phyloP scores from a whole-genome alignment of 1,140 invertebrate species.

The Potamilus streckersoni region DNA sequence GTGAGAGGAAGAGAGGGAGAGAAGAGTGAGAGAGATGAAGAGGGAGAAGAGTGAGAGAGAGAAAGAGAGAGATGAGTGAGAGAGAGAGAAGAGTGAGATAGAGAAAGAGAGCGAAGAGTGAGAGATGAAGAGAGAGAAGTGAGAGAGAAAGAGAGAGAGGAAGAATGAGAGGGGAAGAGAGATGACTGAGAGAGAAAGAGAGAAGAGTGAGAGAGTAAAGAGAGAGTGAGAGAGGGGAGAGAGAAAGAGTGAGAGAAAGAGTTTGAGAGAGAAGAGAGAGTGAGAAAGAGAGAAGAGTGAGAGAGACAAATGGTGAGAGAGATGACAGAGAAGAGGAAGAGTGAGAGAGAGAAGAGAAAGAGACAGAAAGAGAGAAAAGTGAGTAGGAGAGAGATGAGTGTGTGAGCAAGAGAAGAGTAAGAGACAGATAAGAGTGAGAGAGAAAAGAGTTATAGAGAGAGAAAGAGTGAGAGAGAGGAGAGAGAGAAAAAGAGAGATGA shows the following conservation, averaged over 20 bases:
- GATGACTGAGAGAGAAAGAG: not conserved
- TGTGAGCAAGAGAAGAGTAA: too few relatives aligned
- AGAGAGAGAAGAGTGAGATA: not conserved
- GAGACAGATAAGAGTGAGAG: too few relatives aligned
- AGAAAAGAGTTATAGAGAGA: too few relatives aligned
- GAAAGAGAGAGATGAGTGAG: not conserved
- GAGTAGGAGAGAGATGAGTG: too few relatives aligned
- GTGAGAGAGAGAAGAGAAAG: too few relatives aligned
- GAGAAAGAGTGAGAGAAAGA: not conserved
- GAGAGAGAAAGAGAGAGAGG: not conserved
- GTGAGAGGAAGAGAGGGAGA: not conserved
- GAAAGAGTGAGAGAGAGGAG: too few relatives aligned
- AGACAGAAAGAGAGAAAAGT: too few relatives aligned
- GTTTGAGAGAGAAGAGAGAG: not conserved
- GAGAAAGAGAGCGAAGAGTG: not conserved
- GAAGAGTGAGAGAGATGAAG: not conserved
- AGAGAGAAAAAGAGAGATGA: too few relatives aligned
- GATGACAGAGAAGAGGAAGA: not conserved
- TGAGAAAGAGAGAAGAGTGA: conserved; percentile 5
- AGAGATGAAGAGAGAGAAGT: not conserved
- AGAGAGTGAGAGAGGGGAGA: not conserved
- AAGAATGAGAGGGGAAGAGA: not conserved
- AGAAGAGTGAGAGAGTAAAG: not conserved
- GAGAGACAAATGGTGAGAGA: not conserved
- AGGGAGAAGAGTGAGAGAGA: too few relatives aligned